Evolutionary conservation across 1,140 invertebrate species (phyloP).

Genomic region (Heliothis virescens): DNA sequence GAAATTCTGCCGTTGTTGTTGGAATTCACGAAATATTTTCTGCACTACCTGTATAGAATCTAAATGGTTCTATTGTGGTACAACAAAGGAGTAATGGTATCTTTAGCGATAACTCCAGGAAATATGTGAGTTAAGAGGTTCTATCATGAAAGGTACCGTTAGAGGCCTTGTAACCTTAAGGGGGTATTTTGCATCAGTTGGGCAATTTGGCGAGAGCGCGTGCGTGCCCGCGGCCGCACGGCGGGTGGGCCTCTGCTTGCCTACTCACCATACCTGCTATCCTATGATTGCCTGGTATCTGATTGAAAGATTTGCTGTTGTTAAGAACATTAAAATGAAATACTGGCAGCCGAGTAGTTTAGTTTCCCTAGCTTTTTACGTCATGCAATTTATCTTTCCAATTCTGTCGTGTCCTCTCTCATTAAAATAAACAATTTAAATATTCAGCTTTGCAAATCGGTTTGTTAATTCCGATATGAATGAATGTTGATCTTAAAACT

Average conservation of each 20-base stretch:
- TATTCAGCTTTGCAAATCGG: constrained; percentile 23
- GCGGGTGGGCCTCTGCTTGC: constrained; percentile 67
- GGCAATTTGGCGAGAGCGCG: constrained; percentile 69
- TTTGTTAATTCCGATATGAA: constrained; percentile 34
- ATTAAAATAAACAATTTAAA: constrained; percentile 25
- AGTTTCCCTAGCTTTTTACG: background rate
- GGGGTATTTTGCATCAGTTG: constrained; percentile 44
- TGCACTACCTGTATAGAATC: background rate
- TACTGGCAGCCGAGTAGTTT: background rate
- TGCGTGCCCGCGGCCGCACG: constrained; percentile 70
- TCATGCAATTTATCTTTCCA: background rate
- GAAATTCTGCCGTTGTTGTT: background rate
- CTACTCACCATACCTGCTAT: constrained; percentile 74
- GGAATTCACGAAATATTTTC: constrained; percentile 3
- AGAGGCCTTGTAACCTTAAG: constrained; percentile 41
- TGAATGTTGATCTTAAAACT: constrained; percentile 32
- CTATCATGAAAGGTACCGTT: constrained; percentile 63
- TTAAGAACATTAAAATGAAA: constrained; percentile 39
- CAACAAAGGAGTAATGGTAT: background rate
- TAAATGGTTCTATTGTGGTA: background rate
- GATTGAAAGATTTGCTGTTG: constrained; percentile 59
- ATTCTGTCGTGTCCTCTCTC: background rate
- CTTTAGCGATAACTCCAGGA: constrained; percentile 6
- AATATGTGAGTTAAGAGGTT: constrained; percentile 1
- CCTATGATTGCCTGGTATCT: constrained; percentile 67